Conservation (phyloP, 2,888 invertebrate genomes). For the Tachina grossa region DNA sequence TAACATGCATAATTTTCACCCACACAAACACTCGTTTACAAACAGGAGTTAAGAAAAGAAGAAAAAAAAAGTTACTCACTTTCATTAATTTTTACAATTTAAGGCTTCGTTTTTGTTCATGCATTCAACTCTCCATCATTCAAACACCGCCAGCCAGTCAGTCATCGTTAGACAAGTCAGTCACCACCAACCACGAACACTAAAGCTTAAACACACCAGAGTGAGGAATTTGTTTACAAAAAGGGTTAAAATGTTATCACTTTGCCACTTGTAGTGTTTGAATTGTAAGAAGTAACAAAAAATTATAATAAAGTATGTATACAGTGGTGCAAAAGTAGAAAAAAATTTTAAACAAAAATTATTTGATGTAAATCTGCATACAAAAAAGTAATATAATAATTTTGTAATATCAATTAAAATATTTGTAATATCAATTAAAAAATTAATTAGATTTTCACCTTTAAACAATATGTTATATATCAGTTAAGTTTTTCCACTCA, state of each 20-base stretch:
- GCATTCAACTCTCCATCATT: constrained; percentile 37
- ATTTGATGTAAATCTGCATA: too few species aligned
- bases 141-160: constrained; percentile 15
- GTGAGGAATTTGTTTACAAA: constrained; percentile 69
- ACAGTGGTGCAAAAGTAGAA: constrained; percentile 22
- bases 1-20: constrained; percentile 69
- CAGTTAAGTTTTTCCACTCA: too few species aligned
- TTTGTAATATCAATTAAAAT: too few species aligned
- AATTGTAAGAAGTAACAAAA: constrained; percentile 33
- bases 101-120: neutral
- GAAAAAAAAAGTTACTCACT: constrained; percentile 11
- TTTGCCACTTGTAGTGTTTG: constrained; percentile 70
- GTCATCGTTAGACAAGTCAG: constrained; percentile 37
- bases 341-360: neutral
- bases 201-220: constrained; percentile 20
- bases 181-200: constrained; percentile 14
- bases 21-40: constrained; percentile 58
- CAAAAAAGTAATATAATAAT: too few species aligned
- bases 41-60: neutral
- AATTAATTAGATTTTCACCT: too few species aligned
- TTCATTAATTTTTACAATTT: constrained; percentile 46
- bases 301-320: neutral
- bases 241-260: constrained; percentile 71
- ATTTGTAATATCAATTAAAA: too few species aligned
- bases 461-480: too few species aligned